A percentile compares a stretch with the other conserved stretches of the same genome.
Evolutionary conservation across 2,113 vertebrate genomes (phyloP).

Genomic region (Pelobates fuscus): DNA sequence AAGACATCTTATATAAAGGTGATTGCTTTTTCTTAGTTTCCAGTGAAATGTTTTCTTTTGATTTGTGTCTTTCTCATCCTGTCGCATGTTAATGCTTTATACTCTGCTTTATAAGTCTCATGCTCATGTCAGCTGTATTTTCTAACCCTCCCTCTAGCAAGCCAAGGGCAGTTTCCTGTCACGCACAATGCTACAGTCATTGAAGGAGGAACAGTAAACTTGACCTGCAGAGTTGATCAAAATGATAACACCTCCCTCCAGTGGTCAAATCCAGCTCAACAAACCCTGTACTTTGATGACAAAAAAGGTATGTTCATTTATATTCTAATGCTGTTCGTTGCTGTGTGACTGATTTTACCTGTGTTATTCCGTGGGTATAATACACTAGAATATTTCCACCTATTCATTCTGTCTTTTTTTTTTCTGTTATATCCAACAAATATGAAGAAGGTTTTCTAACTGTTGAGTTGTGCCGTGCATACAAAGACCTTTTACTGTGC

Average conservation of each 20-base stretch:
- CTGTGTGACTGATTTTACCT: neutral
- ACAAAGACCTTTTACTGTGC: constrained; percentile 28
- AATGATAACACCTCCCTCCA: constrained; percentile 99
- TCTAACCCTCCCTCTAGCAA: constrained; percentile 68
- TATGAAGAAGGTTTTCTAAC: neutral
- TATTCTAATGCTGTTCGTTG: neutral
- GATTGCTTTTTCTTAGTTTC: constrained; percentile 21
- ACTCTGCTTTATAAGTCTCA: constrained; percentile 52
- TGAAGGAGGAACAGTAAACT: constrained; percentile 89
- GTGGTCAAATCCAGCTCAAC: constrained; percentile 99
- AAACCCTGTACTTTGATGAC: constrained; percentile 97
- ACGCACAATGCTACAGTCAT: constrained; percentile 95
- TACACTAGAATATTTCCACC: neutral
- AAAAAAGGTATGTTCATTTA: constrained; percentile 88
- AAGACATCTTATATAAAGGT: neutral
- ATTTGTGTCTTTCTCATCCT: constrained; percentile 12
- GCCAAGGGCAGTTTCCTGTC: constrained; percentile 92
- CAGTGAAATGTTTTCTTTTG: constrained; percentile 13
- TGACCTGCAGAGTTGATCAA: constrained; percentile 98
- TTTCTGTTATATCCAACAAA: constrained; percentile 20
- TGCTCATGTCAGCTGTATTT: constrained; percentile 38
- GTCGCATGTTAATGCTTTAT: constrained; percentile 51
- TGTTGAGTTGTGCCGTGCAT: constrained; percentile 11
- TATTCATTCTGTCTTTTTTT: constrained; percentile 28
- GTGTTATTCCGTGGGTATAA: neutral